Percentiles rank a stretch among this genome's conserved stretches.
These are phyloP conservation scores for Hemiprocne comata DNA, from an alignment of 2,113 vertebrate species.

Conservation along the genomic window DNA sequence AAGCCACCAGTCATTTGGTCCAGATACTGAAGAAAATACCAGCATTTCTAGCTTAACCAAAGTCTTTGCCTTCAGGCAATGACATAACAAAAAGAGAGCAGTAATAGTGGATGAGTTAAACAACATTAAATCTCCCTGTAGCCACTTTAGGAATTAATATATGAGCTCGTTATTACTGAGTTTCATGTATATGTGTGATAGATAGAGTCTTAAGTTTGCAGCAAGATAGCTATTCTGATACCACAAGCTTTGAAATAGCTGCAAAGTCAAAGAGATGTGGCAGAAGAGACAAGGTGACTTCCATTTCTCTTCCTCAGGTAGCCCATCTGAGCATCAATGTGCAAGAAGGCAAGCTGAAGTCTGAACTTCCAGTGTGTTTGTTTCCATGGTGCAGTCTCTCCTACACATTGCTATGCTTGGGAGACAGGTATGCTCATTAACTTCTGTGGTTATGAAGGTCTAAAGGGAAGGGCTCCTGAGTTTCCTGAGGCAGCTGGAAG, in stretches of 20 bases:
- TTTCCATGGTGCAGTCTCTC: not conserved
- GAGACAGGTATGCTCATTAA: not conserved
- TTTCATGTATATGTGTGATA: not conserved
- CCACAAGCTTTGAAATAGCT: not conserved
- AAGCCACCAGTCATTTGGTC: not conserved
- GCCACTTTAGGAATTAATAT: not conserved
- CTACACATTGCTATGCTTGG: not conserved
- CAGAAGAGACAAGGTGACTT: not conserved
- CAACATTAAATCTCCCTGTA: not conserved
- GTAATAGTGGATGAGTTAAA: not conserved
- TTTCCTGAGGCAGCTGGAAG: not conserved
- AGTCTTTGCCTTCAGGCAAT: conserved; percentile 4
- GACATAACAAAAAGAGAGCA: not conserved
- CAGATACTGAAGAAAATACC: not conserved
- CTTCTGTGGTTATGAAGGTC: not conserved
- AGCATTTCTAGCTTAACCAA: conserved; percentile 25
- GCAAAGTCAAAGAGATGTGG: not conserved
- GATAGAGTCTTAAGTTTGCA: not conserved
- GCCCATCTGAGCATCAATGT: not conserved
- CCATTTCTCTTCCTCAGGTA: not conserved
- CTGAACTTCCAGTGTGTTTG: not conserved
- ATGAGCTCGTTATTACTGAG: not conserved
- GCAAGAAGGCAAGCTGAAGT: not conserved
- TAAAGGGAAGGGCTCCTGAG: not conserved
- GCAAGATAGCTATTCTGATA: not conserved